These are phyloP conservation scores for Physella acuta DNA, from an alignment of 1,140 invertebrate genomes.

Conservation along the genomic window DNA sequence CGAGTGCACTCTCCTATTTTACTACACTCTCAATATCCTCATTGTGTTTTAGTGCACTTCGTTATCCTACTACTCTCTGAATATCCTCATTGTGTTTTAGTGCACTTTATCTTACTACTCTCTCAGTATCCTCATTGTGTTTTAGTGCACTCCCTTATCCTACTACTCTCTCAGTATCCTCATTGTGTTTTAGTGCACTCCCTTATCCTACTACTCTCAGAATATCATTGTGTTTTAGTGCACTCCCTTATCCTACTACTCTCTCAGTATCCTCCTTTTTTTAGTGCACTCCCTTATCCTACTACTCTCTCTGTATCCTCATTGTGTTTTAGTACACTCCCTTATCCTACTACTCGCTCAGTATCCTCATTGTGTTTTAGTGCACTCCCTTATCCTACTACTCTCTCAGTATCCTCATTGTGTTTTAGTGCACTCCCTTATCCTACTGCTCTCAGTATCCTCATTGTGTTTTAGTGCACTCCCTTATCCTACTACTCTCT, in stretches of 20 bases:
- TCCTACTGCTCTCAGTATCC: background rate
- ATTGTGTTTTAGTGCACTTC: too few species aligned
- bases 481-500: background rate
- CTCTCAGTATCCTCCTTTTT: background rate
- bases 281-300: background rate
- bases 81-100: too few species aligned
- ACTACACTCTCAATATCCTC: too few species aligned
- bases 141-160: too few species aligned
- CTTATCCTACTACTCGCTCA: background rate
- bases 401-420: background rate
- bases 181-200: too few species aligned
- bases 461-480: background rate
- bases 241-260: background rate
- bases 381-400: background rate
- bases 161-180: too few species aligned
- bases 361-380: background rate
- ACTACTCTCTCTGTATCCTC: background rate
- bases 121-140: too few species aligned
- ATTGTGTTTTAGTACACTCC: too few species aligned
- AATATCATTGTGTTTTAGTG: background rate
- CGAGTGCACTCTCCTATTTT: too few species aligned
- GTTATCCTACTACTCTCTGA: too few species aligned
- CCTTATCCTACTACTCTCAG: too few species aligned
- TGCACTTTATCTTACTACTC: too few species aligned
- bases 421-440: background rate